phyloP scores from a whole-genome alignment of 2,113 vertebrate species.

The Gallinago undulata region DNA sequence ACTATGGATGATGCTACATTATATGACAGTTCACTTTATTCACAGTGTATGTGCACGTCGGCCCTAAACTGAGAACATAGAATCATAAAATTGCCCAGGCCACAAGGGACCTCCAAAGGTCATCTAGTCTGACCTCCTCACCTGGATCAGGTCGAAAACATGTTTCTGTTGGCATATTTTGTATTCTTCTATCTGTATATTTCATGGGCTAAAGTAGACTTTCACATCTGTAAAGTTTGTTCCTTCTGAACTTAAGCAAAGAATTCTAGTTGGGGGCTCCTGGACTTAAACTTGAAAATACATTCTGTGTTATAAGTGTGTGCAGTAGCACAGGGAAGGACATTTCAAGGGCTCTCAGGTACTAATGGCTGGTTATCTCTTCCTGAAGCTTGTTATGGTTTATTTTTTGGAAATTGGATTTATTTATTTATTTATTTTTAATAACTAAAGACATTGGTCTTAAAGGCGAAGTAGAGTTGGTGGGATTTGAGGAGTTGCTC shows the following conservation, averaged over 20 bases:
- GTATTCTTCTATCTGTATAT: neutral
- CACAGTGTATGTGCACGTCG: rapidly evolving
- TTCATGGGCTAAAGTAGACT: neutral
- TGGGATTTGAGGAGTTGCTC: neutral
- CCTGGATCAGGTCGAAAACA: neutral
- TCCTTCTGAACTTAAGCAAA: neutral
- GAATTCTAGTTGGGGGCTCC: neutral
- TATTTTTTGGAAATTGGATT: too few relatives aligned
- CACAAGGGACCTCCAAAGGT: too few relatives aligned
- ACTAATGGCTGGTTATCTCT: too few relatives aligned
- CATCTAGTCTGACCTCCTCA: too few relatives aligned
- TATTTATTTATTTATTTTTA: neutral
- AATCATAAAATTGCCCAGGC: too few relatives aligned
- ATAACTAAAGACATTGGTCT: neutral
- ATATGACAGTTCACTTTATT: neutral
- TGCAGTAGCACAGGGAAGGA: neutral
- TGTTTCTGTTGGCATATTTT: neutral
- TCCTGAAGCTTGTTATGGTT: too few relatives aligned
- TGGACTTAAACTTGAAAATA: neutral
- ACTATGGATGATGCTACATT: rapidly evolving
- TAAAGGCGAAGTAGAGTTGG: too few relatives aligned
- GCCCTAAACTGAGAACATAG: neutral
- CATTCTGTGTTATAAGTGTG: rapidly evolving
- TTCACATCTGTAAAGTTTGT: neutral
- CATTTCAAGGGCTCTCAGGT: rapidly evolving